These are phyloP conservation scores for Hirtodrosophila duncani DNA, from an alignment of 2,888 invertebrate genomes.

Conservation along the genomic window DNA sequence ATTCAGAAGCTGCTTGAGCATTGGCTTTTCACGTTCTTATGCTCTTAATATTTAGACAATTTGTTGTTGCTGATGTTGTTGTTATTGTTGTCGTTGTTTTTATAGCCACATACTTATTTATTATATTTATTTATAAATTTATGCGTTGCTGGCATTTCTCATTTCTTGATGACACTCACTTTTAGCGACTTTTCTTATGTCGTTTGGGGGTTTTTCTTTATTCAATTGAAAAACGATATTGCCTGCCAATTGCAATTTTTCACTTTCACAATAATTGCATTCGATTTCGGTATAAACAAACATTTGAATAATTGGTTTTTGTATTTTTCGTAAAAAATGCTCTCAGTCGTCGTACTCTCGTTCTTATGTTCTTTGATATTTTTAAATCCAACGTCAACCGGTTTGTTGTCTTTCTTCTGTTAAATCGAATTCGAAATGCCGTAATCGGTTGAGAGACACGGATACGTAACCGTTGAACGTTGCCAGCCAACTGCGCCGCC, in stretches of 20 bases:
- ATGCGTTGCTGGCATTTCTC: slow-evolving; percentile 26
- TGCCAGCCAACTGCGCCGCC: slow-evolving; percentile 63
- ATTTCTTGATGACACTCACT: neutral
- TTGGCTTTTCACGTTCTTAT: slow-evolving; percentile 25
- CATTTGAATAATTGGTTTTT: neutral
- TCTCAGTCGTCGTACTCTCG: neutral
- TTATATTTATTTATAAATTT: slow-evolving; percentile 64
- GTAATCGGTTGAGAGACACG: slow-evolving; percentile 27
- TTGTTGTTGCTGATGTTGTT: slow-evolving; percentile 13
- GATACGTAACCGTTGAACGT: slow-evolving; percentile 55
- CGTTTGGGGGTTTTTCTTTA: no score
- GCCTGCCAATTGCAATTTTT: slow-evolving; percentile 1
- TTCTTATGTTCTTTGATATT: neutral
- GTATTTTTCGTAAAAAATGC: neutral
- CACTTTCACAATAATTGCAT: no score
- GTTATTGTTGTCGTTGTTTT: slow-evolving; percentile 6
- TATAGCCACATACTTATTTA: slow-evolving; percentile 36
- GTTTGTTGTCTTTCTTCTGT: no score
- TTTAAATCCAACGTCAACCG: neutral
- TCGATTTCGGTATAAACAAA: neutral
- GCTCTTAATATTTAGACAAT: neutral
- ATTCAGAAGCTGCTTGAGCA: no score
- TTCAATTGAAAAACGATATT: no score
- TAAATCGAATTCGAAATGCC: slow-evolving; percentile 1
- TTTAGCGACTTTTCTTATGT: slow-evolving; percentile 7